A percentile compares a stretch with the other conserved stretches of the same genome.
Evolutionary conservation across 1,140 invertebrate genomes (phyloP).

Genomic region (Epicauta chinensis): DNA sequence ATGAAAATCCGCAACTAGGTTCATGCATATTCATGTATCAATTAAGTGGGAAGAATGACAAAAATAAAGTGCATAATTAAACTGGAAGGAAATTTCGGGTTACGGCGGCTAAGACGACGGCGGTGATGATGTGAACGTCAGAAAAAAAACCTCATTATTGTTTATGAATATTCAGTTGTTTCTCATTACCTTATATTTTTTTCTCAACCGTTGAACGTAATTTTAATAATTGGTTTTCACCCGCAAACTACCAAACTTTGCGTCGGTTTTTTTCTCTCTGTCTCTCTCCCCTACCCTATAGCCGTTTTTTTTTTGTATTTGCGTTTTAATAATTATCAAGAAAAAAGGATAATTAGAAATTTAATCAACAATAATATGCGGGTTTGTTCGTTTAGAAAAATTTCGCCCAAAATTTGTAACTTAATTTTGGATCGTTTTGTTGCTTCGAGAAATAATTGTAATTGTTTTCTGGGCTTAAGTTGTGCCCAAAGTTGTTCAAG

Average conservation of each 20-base stretch:
- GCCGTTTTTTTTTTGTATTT: no score
- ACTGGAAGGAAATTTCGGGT: slow-evolving; percentile 11
- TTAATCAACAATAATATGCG: no score
- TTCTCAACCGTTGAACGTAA: slow-evolving; percentile 8
- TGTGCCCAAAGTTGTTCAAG: slow-evolving; percentile 15
- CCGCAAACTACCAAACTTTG: no score
- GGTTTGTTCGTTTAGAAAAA: no score
- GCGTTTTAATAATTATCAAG: no score
- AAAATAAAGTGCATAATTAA: slow-evolving; percentile 17
- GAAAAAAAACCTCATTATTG: slow-evolving; percentile 14
- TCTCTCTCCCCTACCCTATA: no score
- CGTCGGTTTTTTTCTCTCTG: no score
- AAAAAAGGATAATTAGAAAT: no score
- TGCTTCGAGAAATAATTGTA: slow-evolving; percentile 19
- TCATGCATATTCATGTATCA: slow-evolving; percentile 17
- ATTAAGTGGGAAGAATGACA: slow-evolving; percentile 15
- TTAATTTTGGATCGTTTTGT: not conserved
- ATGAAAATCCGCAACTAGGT: not conserved
- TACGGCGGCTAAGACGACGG: no score
- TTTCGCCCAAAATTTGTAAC: no score
- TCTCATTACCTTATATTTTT: slow-evolving; percentile 9
- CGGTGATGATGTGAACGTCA: no score
- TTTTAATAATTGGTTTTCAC: slow-evolving; percentile 5
- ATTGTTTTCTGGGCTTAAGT: slow-evolving; percentile 17
- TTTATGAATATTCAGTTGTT: slow-evolving; percentile 18